Evolutionary conservation across 2,113 vertebrate genomes (phyloP), one percentile per base, ranked within the genome.

Genomic region (Halcyon malimbica): DNA sequence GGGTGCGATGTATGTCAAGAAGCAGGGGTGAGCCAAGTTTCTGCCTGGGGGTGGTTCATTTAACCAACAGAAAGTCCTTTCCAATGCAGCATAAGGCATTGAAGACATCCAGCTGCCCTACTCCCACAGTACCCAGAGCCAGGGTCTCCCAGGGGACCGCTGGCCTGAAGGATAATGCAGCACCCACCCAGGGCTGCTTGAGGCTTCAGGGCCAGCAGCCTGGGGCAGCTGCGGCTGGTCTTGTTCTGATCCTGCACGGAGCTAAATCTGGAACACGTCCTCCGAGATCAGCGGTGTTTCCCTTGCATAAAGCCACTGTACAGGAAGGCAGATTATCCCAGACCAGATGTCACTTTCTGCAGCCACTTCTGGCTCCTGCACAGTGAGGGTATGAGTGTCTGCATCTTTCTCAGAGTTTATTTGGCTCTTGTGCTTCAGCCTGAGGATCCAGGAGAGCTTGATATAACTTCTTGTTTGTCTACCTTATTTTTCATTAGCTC

Each of bases 251-350:
- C 88, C 42, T 8, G 5, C 63, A 12, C 9, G 0, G 83, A 75
- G 90, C 90, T 96, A 96, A 96, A 96, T 96, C 69, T 83, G 92
- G 96, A 97, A 90, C 96, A 79, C 75, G 90, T 62, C 94, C 95
- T 83, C 39, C 0, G 96, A 89, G 94, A 94, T 94, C 76, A 56
- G 86, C 1, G 65, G 64, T 4, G 9, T 93, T 90, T 85, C 84
- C 70, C 91, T 90, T 5, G 1, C 70, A 18, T 2, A 95, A 95
- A 96, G 59, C 92, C 76, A 2, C 62, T 26, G 42, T 5, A 11
- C 0, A 6, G 50, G n/a, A 21, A 84, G 68, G 69, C 57, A 24
- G 93, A 95, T 96, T 96, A 96, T 95, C 86, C 90, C 83, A 24
- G 87, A 19, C 50, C 94, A 95, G 96, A 92, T 96, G 96, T 78